phyloP scores from a whole-genome alignment of 2,888 invertebrate species.

The Epirrhoe alternata region DNA sequence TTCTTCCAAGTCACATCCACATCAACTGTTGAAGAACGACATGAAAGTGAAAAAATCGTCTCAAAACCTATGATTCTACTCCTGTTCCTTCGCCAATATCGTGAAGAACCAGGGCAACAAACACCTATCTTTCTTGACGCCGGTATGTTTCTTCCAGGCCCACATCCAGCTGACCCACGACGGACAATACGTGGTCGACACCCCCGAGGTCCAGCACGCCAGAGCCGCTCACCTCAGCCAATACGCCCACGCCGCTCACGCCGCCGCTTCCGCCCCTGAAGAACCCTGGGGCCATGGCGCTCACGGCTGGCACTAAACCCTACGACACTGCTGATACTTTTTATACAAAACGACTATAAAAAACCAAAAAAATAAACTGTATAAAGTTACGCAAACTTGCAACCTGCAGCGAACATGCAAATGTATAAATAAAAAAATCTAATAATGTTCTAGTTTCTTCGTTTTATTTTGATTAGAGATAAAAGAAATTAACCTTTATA shows the following conservation, averaged over 20 bases:
- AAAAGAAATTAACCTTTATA: not conserved
- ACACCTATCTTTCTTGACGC: not conserved
- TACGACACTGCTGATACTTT: slow-evolving; percentile 71
- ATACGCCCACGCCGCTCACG: slow-evolving; percentile 76
- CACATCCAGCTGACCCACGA: slow-evolving; percentile 82
- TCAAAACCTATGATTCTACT: no score
- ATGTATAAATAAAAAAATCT: slow-evolving; percentile 75
- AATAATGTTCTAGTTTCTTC: slow-evolving; percentile 60
- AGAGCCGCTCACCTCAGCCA: slow-evolving; percentile 76
- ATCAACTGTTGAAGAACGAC: not conserved
- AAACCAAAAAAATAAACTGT: slow-evolving; percentile 71
- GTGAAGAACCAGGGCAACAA: no score
- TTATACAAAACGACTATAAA: slow-evolving; percentile 74
- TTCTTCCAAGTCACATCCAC: no score
- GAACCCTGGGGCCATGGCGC: slow-evolving; percentile 72
- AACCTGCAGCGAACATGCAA: slow-evolving; percentile 78
- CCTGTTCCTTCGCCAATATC: no score
- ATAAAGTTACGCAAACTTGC: slow-evolving; percentile 68
- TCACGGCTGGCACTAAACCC: slow-evolving; percentile 75
- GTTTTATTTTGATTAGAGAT: slow-evolving; percentile 43
- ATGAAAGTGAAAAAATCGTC: not conserved
- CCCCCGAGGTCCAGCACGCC: slow-evolving; percentile 81
- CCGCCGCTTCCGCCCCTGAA: slow-evolving; percentile 77
- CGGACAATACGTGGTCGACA: slow-evolving; percentile 81
- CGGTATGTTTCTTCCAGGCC: slow-evolving; percentile 54